Evolutionary conservation across 2,888 invertebrate genomes (phyloP).

Genomic region (Rhingia rostrata): DNA sequence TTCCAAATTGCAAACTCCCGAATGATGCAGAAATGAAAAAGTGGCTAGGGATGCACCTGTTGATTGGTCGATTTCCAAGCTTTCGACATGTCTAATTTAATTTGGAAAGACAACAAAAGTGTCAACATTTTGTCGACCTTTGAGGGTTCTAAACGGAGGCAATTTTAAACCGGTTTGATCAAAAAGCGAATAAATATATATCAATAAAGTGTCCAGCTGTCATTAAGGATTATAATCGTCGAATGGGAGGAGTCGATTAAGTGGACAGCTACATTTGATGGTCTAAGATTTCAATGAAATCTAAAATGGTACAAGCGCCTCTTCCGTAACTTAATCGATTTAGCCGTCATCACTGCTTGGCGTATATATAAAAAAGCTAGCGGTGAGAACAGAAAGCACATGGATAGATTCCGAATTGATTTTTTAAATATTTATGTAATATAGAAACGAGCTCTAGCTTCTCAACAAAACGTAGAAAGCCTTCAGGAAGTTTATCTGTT

Average conservation of each 20-base stretch:
- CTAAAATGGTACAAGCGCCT: constrained; percentile 1
- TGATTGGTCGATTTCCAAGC: no score
- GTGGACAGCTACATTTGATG: background rate
- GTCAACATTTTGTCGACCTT: no score
- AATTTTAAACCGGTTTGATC: background rate
- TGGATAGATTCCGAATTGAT: background rate
- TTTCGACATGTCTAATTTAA: background rate
- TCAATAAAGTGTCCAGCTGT: background rate
- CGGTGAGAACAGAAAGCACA: background rate
- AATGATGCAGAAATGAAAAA: no score
- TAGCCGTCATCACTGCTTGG: background rate
- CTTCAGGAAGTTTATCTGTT: background rate
- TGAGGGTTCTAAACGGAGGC: background rate
- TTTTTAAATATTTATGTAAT: background rate
- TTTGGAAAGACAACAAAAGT: background rate
- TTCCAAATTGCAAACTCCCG: no score
- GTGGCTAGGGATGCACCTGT: no score
- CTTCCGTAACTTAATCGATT: constrained; percentile 6
- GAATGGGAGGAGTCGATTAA: background rate
- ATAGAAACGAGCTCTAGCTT: background rate
- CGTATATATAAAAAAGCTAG: background rate
- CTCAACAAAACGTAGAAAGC: background rate
- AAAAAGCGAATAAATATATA: background rate
- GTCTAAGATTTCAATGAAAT: constrained; percentile 9
- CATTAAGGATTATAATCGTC: background rate